A percentile compares a stretch with the other conserved stretches of the same genome.
Conservation (phyloP, 2,113 vertebrate species). For the Pseudonaja textilis region DNA sequence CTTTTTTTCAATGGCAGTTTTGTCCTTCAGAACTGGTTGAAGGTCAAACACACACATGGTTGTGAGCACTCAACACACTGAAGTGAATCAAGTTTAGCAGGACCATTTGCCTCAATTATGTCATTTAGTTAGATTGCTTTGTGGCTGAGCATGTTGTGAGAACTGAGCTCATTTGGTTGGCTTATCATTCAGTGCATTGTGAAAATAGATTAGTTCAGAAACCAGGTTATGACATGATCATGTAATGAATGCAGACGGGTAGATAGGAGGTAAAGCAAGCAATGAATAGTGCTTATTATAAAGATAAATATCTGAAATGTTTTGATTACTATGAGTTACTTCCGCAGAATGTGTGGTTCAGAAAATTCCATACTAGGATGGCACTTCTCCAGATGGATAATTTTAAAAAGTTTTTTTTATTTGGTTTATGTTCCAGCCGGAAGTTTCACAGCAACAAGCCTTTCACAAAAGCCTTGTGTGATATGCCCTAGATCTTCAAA, state of each 20-base stretch:
- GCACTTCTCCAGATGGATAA: background rate
- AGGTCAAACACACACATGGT: background rate
- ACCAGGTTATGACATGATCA: background rate
- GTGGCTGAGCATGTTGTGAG: background rate
- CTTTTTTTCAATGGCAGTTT: background rate
- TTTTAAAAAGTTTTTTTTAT: background rate
- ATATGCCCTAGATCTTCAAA: background rate
- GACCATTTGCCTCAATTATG: background rate
- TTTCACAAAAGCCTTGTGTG: background rate
- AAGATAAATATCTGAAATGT: background rate
- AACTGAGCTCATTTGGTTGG: background rate
- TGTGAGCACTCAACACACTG: background rate
- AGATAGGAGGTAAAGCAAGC: background rate
- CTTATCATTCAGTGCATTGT: background rate
- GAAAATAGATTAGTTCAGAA: background rate
- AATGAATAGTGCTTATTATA: background rate
- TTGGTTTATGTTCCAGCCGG: background rate
- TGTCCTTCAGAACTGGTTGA: no score
- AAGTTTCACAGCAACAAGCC: background rate
- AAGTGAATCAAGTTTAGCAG: background rate
- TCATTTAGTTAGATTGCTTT: background rate
- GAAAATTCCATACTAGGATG: background rate
- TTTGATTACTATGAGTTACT: background rate
- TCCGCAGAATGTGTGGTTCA: background rate
- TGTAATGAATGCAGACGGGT: background rate